Base-by-base conservation (phyloP, 2,888 invertebrate species). In the Luperina testacea region DNA sequence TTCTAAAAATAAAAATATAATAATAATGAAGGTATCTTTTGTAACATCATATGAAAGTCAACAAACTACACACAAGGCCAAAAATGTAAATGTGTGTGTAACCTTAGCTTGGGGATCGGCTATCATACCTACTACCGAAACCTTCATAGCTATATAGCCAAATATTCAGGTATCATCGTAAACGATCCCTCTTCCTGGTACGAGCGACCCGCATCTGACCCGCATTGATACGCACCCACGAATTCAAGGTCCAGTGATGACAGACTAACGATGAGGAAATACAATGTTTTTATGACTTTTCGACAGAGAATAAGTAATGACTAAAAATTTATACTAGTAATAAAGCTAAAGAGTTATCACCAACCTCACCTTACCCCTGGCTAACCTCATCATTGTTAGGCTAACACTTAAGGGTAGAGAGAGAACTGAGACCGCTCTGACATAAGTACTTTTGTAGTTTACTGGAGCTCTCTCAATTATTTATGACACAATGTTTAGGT, bases 131-230 rank as follows among this genome's bases (percentile, higher is more conserved):
- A 6, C 20, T 67, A 15, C 65, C 5, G 17, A 65, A 51, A 72
- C 59, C 59, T 77, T 24, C n/a, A 81, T 42, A 74, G 57, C 63
- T 72, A 59, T 38, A 20, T 61, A n/a, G 38, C 48, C 20, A 63
- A 67, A 74, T 77, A 82, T 82, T 74, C 64, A 77, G 77, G 53
- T 82, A 86, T 82, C 74, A 71, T 82, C 68, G 61, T 80, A 88
- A 86, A 77, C 59, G 67, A 72, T 51, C 70, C 73, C 57, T 45
- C 70, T 80, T 85, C 71, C 71, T 59, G 67, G 27, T 53, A 68
- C 17, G 42, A 4, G n/a, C 45, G 20, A 63, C 67, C 73, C 73
- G 5, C n/a, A 53, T 78, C 61, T 68, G 70, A 71, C 85, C 80
- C 85, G 8, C 61, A 53, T 85, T 70, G 32, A 76, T 64, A 59